Base-by-base conservation (phyloP, 2,888 invertebrate species). In the Perizoma flavofasciatum region DNA sequence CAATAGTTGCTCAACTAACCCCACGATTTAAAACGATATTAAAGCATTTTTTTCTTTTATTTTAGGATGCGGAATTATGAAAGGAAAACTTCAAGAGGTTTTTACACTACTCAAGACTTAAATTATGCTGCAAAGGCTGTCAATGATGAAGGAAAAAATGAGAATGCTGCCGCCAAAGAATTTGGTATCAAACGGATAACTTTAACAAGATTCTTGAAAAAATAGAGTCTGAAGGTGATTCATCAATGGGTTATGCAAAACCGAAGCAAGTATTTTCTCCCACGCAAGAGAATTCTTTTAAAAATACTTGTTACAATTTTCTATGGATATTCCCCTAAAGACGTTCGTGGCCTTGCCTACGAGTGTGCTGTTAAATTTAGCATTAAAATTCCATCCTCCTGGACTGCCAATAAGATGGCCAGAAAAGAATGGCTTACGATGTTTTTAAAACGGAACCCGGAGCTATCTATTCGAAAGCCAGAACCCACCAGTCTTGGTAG, bases 401-500 rank as follows among this genome's bases (percentile, higher is more conserved):
- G 32, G 34, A 10, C 11, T 57, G 66, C 53, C 68, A 68, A 68
- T 66, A 69, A 63, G 5, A 35, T 35, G 35, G 35, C 35, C 35
- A 35, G 35, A 35, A 35, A 35, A 35, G 35, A 35, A 35, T 70
- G 67, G 70, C 61, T 71, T 56, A 65, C 67, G 55, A 65, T 59
- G 58, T 67, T 70, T 69, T 56, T 68, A 59, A 70, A 73, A 67
- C 64, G 65, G 55, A 63, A 74, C 61, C 61, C 67, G 44, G 35
- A 35, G 35, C 35, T 35, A 35, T 71, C 71, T 48, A 72, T 70
- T 37, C 63, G 66, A 53, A 73, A 71, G 55, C 70, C 67, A 63
- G 69, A 71, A 70, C 61, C 70, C 56, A 73, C 73, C 10, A 70
- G 70, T 63, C 63, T 70, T 53, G 67, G 69, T 62, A 68, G 75